Conservation (phyloP, 1,140 invertebrate species). For the Formica selysi region DNA sequence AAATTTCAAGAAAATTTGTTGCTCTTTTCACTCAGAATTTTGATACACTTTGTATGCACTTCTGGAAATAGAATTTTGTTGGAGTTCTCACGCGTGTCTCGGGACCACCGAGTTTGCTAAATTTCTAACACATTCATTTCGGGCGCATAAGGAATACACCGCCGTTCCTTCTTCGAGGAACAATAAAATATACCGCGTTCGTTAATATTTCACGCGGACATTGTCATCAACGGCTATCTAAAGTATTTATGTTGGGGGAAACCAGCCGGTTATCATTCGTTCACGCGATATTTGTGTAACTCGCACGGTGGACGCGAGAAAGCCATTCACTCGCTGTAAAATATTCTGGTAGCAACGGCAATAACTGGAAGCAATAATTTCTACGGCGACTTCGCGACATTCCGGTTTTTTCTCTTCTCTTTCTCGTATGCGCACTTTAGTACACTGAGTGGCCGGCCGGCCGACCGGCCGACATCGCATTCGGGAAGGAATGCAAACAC, state of each 20-base stretch:
- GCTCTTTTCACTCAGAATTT: slow-evolving; percentile 35
- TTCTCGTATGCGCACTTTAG: background rate
- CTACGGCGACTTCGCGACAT: slow-evolving; percentile 60
- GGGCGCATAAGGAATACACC: background rate
- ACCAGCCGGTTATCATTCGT: slow-evolving; percentile 46
- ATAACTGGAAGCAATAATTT: slow-evolving; percentile 62
- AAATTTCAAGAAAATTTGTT: slow-evolving; percentile 62
- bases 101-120: slow-evolving; percentile 19
- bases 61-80: slow-evolving; percentile 39
- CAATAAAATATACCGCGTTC: background rate
- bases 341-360: slow-evolving; percentile 59
- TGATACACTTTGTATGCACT: slow-evolving; percentile 37
- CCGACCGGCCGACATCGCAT: slow-evolving; percentile 29
- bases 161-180: background rate
- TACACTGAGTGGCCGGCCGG: slow-evolving; percentile 28
- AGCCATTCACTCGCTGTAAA: slow-evolving; percentile 56
- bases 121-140: slow-evolving; percentile 33
- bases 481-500: slow-evolving; percentile 60
- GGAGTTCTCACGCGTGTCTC: slow-evolving; percentile 2
- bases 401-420: slow-evolving; percentile 33
- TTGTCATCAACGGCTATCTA: slow-evolving; percentile 28
- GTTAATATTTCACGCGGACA: slow-evolving; percentile 40
- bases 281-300: slow-evolving; percentile 55
- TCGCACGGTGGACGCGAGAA: slow-evolving; percentile 19
- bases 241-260: slow-evolving; percentile 45